phyloP scores from a whole-genome alignment of 1,140 invertebrate species.

The Pachypeltis micranthus region DNA sequence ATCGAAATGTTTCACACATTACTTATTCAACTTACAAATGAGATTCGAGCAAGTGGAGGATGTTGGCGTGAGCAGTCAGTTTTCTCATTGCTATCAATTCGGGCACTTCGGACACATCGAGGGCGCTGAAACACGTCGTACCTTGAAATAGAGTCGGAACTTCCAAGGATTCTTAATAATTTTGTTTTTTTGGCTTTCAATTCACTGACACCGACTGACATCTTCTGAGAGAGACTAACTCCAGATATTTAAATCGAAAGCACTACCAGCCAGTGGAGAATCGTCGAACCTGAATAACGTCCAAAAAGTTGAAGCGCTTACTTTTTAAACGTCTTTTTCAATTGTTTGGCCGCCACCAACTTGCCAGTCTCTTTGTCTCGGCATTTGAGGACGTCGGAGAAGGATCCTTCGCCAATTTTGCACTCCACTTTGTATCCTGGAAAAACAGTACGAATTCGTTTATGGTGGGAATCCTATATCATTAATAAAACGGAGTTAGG shows the following conservation, averaged over 20 bases:
- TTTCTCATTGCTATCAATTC: conserved; percentile 49
- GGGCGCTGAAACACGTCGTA: conserved; percentile 34
- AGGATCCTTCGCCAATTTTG: conserved; percentile 52
- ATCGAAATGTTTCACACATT: neutral
- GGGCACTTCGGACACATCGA: conserved; percentile 44
- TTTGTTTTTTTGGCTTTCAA: too few species aligned
- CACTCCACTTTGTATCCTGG: conserved; percentile 47
- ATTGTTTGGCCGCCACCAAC: conserved; percentile 48
- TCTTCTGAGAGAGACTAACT: too few species aligned
- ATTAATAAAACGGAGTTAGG: neutral
- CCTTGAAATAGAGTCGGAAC: too few species aligned
- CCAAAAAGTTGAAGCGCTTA: too few species aligned
- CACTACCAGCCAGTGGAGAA: too few species aligned
- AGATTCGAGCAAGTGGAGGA: conserved; percentile 47
- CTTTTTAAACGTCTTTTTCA: conserved; percentile 49
- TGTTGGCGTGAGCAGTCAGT: conserved; percentile 45
- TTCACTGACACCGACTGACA: too few species aligned
- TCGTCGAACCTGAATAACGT: too few species aligned
- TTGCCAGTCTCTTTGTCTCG: conserved; percentile 41
- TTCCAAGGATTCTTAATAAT: too few species aligned
- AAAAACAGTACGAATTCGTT: neutral
- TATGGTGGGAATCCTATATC: neutral
- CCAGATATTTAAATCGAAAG: too few species aligned
- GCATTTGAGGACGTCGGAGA: conserved; percentile 56
- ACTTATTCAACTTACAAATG: conserved; percentile 50